Conservation (phyloP, 2,888 invertebrate genomes). For the Enchytraeus crypticus region DNA sequence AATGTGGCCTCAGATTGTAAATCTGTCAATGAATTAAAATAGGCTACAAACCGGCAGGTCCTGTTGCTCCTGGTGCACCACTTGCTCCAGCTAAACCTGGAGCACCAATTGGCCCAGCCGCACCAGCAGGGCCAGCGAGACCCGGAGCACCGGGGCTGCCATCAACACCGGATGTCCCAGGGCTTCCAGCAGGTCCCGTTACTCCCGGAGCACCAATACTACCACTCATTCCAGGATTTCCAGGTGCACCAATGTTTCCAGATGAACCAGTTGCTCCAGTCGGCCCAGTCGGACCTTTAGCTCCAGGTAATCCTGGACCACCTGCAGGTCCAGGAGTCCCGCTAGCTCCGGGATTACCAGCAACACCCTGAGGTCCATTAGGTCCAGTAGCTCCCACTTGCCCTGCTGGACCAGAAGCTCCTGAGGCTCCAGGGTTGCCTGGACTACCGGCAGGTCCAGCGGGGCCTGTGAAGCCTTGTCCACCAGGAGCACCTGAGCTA, state of each 20-base stretch:
- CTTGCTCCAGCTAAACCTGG: neutral
- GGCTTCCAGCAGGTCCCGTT: constrained; percentile 3
- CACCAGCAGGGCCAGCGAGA: constrained; percentile 14
- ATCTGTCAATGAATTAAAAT: no score
- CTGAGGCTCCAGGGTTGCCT: constrained; percentile 5
- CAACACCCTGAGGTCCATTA: neutral
- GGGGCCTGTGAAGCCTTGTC: neutral
- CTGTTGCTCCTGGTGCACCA: no score
- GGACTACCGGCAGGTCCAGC: constrained; percentile 1
- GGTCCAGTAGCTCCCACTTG: neutral
- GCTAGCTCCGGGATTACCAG: constrained; percentile 14
- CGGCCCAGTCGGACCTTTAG: constrained; percentile 7
- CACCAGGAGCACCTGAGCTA: neutral
- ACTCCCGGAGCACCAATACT: constrained; percentile 6
- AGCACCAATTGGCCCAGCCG: constrained; percentile 7
- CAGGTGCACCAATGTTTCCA: constrained; percentile 2
- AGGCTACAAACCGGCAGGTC: no score
- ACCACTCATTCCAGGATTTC: neutral
- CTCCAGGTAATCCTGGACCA: constrained; percentile 3
- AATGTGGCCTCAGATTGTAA: no score
- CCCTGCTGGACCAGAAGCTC: constrained; percentile 9
- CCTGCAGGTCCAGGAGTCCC: constrained; percentile 12
- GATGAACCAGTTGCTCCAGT: constrained; percentile 1
- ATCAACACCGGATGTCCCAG: constrained; percentile 6
- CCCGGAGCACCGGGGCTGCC: constrained; percentile 1